Base-by-base conservation (phyloP, 30 jellyfish, hydroid and myxozoan species). In the Cassiopea andromeda region DNA sequence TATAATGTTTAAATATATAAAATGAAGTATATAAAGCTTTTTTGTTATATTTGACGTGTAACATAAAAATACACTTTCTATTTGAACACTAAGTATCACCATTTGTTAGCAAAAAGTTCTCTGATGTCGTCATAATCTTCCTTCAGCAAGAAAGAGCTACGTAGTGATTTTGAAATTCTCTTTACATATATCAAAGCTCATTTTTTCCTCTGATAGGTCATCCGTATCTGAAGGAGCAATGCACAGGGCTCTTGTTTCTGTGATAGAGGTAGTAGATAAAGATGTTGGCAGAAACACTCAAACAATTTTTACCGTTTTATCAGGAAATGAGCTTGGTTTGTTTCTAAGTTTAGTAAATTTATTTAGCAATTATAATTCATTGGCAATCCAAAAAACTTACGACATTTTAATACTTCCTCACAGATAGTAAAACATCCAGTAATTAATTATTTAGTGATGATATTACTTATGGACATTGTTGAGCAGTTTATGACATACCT, bases 201-300 rank as follows among this genome's bases (percentile, higher is more conserved):
- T 64, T 9, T 27, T 64, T 14, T 4, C 15, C 15, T 2, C 27
- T 4, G 10, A 2, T 78, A 84, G 91, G 58, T 18, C 90, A 3
- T 46, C 80, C 1, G 82, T 85, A 5, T 10, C 80, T 58, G 98
- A 94, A 73, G 85, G 73, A 10, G 86, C 91, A 18, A 3, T 44
- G 8, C 60, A n/a, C 17, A 92, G 96, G 14, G 47, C 92, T 1
- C 9, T 45, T 18, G 92, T 94, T 1, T 48, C 74, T 13, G 46
- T 18, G 43, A 46, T 88, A 49, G 71, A 59, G 15, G 97, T 94
- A 7, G n/a, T 43, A 43, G 99, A 95, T 75, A 48, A 47, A 47
- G 99, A 95, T 78, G 79, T 16, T 8, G 97, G 96, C 8, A 45
- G n/a, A 17, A 89, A 95, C 64, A 18, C 88, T n/a, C 69, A 85